Evolutionary conservation across 2,797 vertebrate genomes (phyloP).

Genomic region (Hypotaenidia philippensis): DNA sequence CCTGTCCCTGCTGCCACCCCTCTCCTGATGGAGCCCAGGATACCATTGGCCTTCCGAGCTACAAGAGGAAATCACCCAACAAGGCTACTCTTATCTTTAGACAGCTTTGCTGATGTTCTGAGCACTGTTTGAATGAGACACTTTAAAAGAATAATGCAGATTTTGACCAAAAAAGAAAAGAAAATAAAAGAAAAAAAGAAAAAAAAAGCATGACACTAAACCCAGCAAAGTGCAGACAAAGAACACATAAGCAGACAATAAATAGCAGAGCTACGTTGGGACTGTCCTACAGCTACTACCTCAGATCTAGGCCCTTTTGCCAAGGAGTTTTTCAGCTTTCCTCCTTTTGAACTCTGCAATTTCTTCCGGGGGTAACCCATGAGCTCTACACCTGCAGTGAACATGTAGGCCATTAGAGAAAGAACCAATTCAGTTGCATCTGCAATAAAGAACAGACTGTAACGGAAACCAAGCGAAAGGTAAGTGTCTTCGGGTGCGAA

Average conservation of each 20-base stretch:
- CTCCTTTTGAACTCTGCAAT: constrained; percentile 73
- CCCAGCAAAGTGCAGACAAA: constrained; percentile 13
- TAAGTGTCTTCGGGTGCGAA: background rate
- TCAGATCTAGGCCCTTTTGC: constrained; percentile 69
- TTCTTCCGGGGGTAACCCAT: constrained; percentile 65
- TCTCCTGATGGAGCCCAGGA: no score
- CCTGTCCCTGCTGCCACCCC: no score
- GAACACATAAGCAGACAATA: constrained; percentile 30
- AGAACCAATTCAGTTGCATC: constrained; percentile 43
- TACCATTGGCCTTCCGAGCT: no score
- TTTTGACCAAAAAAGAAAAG: background rate
- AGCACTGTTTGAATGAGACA: background rate
- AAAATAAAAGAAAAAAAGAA: background rate
- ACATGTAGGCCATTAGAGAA: constrained; percentile 66
- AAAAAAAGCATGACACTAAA: background rate
- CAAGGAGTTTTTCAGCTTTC: constrained; percentile 67
- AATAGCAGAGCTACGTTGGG: background rate
- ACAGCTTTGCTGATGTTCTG: background rate
- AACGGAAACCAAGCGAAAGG: background rate
- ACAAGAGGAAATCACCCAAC: background rate
- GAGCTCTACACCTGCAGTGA: constrained; percentile 69
- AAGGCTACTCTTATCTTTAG: background rate
- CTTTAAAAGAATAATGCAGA: background rate
- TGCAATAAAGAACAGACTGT: constrained; percentile 49
- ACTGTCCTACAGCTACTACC: constrained; percentile 64